These are phyloP conservation scores for Phengaris alcon DNA, from an alignment of 2,888 invertebrate genomes.

Conservation along the genomic window DNA sequence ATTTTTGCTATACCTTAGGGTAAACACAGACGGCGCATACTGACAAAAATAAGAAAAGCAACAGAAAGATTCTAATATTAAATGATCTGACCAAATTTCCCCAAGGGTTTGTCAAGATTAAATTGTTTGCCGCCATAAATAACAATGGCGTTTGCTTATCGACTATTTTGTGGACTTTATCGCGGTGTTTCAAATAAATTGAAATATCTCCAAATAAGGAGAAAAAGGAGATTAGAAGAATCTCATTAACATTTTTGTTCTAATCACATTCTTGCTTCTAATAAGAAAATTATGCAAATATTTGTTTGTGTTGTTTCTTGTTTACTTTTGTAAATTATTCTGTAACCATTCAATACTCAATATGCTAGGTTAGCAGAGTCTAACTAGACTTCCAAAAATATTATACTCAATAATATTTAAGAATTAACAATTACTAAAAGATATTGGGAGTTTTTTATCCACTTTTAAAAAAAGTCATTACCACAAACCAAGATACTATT, in stretches of 20 bases:
- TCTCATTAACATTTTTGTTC: constrained; percentile 17
- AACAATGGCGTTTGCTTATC: constrained; percentile 31
- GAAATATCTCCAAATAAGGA: constrained; percentile 19
- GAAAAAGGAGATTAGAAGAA: constrained; percentile 17
- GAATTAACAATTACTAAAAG: too few relatives aligned
- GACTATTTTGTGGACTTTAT: constrained; percentile 28
- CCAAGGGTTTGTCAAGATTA: constrained; percentile 33
- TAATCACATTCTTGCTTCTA: constrained; percentile 3
- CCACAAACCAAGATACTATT: too few relatives aligned
- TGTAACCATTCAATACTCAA: too few relatives aligned
- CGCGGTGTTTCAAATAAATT: constrained; percentile 24
- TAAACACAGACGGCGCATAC: neutral
- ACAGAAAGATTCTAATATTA: constrained; percentile 18
- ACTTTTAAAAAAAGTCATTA: too few relatives aligned
- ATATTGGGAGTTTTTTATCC: too few relatives aligned
- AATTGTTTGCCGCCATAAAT: constrained; percentile 34
- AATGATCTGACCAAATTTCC: constrained; percentile 36
- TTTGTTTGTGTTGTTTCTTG: neutral
- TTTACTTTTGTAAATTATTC: neutral
- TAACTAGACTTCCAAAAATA: too few relatives aligned
- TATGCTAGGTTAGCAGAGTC: too few relatives aligned
- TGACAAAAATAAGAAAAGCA: constrained; percentile 17
- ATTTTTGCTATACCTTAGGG: neutral
- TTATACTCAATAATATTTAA: too few relatives aligned
- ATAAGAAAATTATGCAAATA: neutral